phyloP scores from a whole-genome alignment of 1,140 invertebrate species.

The Paramacrobiotus metropolitanus region DNA sequence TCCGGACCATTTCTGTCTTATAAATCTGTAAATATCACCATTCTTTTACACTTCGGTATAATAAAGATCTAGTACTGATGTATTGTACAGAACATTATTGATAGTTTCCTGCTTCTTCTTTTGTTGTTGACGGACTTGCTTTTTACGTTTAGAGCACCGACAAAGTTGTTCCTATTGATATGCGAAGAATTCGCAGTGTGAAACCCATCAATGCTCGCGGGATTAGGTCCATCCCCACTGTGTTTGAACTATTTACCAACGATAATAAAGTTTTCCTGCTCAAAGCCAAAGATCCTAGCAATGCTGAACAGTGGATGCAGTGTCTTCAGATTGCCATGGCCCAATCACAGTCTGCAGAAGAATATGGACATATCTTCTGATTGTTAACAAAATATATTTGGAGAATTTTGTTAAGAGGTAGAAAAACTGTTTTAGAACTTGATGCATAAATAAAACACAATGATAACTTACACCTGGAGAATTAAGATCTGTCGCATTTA shows the following conservation, averaged over 20 bases:
- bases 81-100: not conserved
- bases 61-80: not conserved
- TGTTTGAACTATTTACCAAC: constrained; percentile 83
- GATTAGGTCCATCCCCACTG: constrained; percentile 66
- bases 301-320: constrained; percentile 80
- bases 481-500: no score
- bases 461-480: no score
- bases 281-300: constrained; percentile 76
- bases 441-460: no score
- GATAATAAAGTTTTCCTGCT: constrained; percentile 61
- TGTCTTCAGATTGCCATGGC: constrained; percentile 65
- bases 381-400: no score
- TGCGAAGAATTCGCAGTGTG: constrained; percentile 72
- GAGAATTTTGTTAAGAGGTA: no score
- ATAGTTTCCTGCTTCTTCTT: no score
- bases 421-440: no score
- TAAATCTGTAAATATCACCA: constrained; percentile 23
- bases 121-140: not conserved
- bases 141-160: constrained; percentile 16
- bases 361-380: constrained; percentile 19
- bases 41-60: constrained; percentile 9
- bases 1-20: constrained; percentile 69
- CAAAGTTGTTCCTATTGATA: constrained; percentile 37
- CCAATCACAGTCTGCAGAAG: constrained; percentile 45
- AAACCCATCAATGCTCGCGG: constrained; percentile 48